phyloP scores from a whole-genome alignment of 2,888 invertebrate genomes.

The Esperia sulphurella region DNA sequence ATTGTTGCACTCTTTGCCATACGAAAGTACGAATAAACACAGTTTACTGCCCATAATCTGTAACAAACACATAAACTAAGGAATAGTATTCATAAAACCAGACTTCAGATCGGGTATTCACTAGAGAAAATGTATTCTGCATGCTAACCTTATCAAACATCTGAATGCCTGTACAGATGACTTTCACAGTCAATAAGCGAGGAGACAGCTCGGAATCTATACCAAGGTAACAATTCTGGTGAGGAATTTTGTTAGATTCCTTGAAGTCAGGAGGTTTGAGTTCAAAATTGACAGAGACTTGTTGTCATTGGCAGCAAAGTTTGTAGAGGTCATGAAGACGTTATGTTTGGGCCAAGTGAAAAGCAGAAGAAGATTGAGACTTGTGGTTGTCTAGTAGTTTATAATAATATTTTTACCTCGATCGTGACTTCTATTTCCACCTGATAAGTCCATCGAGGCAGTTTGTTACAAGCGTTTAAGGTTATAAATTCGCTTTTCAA shows the following conservation, averaged over 20 bases:
- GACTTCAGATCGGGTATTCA: neutral
- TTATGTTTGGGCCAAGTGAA: conserved; percentile 4
- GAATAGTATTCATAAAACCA: neutral
- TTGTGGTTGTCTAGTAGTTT: no score
- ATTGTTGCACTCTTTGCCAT: no score
- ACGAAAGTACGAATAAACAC: no score
- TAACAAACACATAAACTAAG: no score
- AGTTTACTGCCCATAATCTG: no score
- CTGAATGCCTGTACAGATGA: conserved; percentile 28
- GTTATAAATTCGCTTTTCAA: no score
- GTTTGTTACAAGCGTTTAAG: no score
- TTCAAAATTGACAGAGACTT: conserved; percentile 19
- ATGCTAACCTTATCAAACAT: conserved; percentile 10
- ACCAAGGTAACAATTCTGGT: conserved; percentile 23
- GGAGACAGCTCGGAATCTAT: conserved; percentile 42
- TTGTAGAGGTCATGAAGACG: conserved; percentile 5
- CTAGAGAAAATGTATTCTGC: neutral
- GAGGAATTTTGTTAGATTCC: conserved; percentile 3
- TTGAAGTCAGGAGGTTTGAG: conserved; percentile 15
- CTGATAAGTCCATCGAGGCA: no score
- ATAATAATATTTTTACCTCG: no score
- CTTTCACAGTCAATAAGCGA: conserved; percentile 45
- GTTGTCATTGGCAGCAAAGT: conserved; percentile 9
- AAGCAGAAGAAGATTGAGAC: no score
- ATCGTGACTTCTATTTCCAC: no score